Conservation (phyloP, 2,888 invertebrate species). For the Leucophenga montana region DNA sequence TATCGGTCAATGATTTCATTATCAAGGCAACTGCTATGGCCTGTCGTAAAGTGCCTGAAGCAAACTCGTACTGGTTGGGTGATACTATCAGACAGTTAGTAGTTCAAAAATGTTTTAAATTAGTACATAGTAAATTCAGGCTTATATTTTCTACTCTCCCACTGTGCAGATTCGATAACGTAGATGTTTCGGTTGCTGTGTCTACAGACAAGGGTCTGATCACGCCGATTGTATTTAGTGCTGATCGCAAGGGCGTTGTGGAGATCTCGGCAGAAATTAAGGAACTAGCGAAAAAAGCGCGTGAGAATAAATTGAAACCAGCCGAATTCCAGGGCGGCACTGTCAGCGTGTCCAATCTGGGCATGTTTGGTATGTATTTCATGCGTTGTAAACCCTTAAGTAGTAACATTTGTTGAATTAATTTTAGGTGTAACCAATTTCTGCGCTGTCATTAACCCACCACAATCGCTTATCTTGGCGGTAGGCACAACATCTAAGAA, state of each 20-base stretch:
- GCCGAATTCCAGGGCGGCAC: slow-evolving; percentile 98
- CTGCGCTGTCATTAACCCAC: slow-evolving; percentile 95
- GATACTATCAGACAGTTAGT: slow-evolving; percentile 91
- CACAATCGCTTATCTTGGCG: slow-evolving; percentile 94
- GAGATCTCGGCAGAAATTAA: slow-evolving; percentile 88
- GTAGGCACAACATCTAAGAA: slow-evolving; percentile 86
- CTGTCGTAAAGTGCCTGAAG: slow-evolving; percentile 90
- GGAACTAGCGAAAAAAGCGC: slow-evolving; percentile 87
- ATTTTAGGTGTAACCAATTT: slow-evolving; percentile 85
- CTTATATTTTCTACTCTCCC: too few species aligned
- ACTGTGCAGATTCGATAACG: slow-evolving; percentile 82
- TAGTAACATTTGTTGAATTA: background rate
- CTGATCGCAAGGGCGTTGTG: slow-evolving; percentile 90
- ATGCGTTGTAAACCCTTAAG: background rate
- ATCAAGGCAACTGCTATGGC: slow-evolving; percentile 94
- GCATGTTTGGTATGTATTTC: slow-evolving; percentile 84
- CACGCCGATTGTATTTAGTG: slow-evolving; percentile 95
- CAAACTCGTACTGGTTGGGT: slow-evolving; percentile 97
- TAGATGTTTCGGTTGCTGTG: slow-evolving; percentile 97
- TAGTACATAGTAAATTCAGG: background rate
- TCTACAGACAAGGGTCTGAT: slow-evolving; percentile 95
- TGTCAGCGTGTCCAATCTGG: slow-evolving; percentile 94
- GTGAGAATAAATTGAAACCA: slow-evolving; percentile 90
- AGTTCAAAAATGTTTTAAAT: background rate
- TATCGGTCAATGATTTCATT: slow-evolving; percentile 96